A percentile compares a stretch with the other conserved stretches of the same genome.
These are phyloP conservation scores for Eulemur coronatus DNA, from an alignment of 2,797 vertebrate genomes.

Conservation along the genomic window DNA sequence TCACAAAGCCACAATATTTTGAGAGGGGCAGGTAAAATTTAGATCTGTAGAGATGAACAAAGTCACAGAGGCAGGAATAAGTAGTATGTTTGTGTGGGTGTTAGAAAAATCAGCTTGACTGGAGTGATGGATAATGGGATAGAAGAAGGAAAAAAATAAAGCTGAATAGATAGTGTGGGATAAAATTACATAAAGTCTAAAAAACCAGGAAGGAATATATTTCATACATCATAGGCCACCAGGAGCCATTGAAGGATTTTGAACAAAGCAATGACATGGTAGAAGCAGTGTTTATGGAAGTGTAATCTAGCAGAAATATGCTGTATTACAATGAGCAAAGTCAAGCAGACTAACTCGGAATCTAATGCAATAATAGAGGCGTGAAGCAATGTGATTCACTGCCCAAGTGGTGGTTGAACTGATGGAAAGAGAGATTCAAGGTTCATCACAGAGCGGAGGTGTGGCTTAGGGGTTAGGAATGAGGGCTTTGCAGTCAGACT, in stretches of 20 bases:
- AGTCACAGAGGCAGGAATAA: not conserved
- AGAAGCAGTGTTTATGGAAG: not conserved
- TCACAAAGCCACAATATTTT: not conserved
- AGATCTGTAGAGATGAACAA: not conserved
- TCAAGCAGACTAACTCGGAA: not conserved
- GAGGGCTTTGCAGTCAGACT: not conserved
- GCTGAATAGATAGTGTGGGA: not conserved
- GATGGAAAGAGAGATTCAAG: not conserved
- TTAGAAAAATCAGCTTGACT: not conserved
- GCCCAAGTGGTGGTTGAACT: not conserved
- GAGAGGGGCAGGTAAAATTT: not conserved
- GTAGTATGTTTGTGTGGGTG: not conserved
- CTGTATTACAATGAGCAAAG: not conserved
- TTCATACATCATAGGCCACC: not conserved
- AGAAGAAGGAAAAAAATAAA: not conserved
- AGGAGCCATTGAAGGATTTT: not conserved
- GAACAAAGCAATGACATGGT: not conserved
- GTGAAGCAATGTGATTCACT: not conserved
- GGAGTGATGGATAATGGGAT: not conserved
- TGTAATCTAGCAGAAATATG: not conserved
- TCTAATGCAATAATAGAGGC: not conserved
- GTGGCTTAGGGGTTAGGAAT: not conserved
- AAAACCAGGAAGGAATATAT: not conserved
- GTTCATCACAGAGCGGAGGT: rapidly evolving
- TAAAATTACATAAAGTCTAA: not conserved